A percentile compares a stretch with the other conserved stretches of the same genome.
phyloP scores from a whole-genome alignment of 2,888 invertebrate species.

The Heliconius ethilla region DNA sequence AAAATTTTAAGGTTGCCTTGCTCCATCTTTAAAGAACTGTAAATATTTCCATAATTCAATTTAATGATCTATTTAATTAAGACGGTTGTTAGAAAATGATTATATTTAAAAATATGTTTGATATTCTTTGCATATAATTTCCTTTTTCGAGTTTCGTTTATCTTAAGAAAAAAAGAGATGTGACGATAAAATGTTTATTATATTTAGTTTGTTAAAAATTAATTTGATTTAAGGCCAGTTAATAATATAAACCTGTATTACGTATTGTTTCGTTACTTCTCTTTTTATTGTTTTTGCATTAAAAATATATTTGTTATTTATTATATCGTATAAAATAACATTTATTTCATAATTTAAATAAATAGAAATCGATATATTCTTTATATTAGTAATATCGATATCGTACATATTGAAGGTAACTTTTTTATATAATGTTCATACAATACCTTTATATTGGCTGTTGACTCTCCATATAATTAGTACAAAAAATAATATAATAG shows the following conservation, averaged over 20 bases:
- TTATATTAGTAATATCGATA: neutral
- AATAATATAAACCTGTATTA: no score
- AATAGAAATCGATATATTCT: no score
- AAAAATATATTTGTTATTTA: no score
- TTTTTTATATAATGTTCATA: constrained; percentile 4
- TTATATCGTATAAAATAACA: neutral
- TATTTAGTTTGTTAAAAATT: no score
- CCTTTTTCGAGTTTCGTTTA: no score
- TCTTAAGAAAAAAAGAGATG: no score
- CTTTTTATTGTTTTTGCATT: no score
- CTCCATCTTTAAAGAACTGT: neutral
- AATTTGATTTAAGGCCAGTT: no score
- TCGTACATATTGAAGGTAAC: neutral
- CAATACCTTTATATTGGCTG: constrained; percentile 8
- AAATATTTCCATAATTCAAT: neutral
- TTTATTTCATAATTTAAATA: neutral
- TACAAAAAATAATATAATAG: constrained; percentile 16
- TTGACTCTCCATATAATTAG: neutral
- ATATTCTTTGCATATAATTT: no score
- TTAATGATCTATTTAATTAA: neutral
- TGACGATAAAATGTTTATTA: no score
- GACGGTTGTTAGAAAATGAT: neutral
- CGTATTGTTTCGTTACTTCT: no score
- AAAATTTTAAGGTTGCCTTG: neutral
- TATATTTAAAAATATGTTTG: no score